Percentiles rank a stretch among this genome's conserved stretches.
Evolutionary conservation across 2,797 vertebrate species (phyloP).

Genomic region (Pseudochaenichthys georgianus): DNA sequence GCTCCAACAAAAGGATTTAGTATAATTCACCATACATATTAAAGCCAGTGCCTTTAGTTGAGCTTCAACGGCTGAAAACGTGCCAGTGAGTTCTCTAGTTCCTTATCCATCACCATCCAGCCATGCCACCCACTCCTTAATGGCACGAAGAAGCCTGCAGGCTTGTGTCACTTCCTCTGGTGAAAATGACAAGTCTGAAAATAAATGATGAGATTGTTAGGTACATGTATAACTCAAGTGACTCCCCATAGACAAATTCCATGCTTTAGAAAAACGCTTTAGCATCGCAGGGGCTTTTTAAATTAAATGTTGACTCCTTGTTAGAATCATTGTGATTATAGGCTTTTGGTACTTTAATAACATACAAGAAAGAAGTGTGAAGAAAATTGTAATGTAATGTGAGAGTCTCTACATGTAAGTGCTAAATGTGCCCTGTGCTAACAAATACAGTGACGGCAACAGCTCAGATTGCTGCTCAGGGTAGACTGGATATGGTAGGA

Average conservation of each 20-base stretch:
- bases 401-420: slow-evolving; percentile 30
- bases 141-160: slow-evolving; percentile 43
- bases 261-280: slow-evolving; percentile 48
- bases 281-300: slow-evolving; percentile 24
- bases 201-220: slow-evolving; percentile 66
- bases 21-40: slow-evolving; percentile 54
- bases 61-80: slow-evolving; percentile 62
- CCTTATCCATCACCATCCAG: slow-evolving; percentile 25
- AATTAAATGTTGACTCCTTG: slow-evolving; percentile 21
- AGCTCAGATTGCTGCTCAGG: not conserved
- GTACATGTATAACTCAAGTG: slow-evolving; percentile 70
- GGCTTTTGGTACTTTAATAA: slow-evolving; percentile 21
- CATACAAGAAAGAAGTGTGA: slow-evolving; percentile 19
- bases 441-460: slow-evolving; percentile 28
- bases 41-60: slow-evolving; percentile 49
- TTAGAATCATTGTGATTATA: slow-evolving; percentile 32
- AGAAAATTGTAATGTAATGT: slow-evolving; percentile 13
- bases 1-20: slow-evolving; percentile 46
- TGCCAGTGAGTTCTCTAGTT: slow-evolving; percentile 40
- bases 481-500: not conserved
- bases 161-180: slow-evolving; percentile 47
- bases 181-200: slow-evolving; percentile 59
- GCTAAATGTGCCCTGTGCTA: slow-evolving; percentile 47
- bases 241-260: slow-evolving; percentile 61
- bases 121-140: slow-evolving; percentile 36